A percentile compares a stretch with the other conserved stretches of the same genome.
Conservation (phyloP, 2,888 invertebrate genomes). For the Drosophila stalkeri region DNA sequence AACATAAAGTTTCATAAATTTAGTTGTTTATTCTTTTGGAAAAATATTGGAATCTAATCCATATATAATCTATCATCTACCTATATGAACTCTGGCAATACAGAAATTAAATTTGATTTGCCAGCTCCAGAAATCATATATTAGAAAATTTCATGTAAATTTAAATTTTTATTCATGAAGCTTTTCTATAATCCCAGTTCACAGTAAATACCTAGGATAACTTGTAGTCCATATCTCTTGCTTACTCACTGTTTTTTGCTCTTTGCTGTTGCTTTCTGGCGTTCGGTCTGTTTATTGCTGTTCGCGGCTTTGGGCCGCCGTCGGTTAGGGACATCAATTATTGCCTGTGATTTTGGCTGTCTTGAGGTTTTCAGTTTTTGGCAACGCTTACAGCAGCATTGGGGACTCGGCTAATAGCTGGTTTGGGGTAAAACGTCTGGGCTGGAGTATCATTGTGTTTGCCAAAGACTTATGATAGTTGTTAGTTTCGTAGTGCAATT, state of each 20-base stretch:
- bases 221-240: neutral
- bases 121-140: neutral
- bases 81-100: neutral
- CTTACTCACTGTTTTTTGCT: neutral
- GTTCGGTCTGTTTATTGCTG: conserved; percentile 66
- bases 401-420: conserved; percentile 48
- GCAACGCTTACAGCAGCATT: conserved; percentile 32
- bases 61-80: neutral
- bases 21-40: no score
- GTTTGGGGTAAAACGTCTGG: conserved; percentile 13
- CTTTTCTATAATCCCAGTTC: neutral
- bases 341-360: conserved; percentile 69
- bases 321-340: conserved; percentile 68
- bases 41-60: no score
- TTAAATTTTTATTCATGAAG: no score
- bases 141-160: no score
- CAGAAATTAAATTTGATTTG: neutral
- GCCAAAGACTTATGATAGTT: conserved; percentile 42
- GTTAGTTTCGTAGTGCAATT: conserved; percentile 27
- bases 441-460: conserved; percentile 27
- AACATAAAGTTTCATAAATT: no score
- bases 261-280: conserved; percentile 33
- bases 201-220: conserved; percentile 12
- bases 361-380: conserved; percentile 56
- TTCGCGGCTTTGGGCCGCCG: conserved; percentile 65